Evolutionary conservation across 2,113 vertebrate species (phyloP).

Genomic region (Pycnonotus jocosus): DNA sequence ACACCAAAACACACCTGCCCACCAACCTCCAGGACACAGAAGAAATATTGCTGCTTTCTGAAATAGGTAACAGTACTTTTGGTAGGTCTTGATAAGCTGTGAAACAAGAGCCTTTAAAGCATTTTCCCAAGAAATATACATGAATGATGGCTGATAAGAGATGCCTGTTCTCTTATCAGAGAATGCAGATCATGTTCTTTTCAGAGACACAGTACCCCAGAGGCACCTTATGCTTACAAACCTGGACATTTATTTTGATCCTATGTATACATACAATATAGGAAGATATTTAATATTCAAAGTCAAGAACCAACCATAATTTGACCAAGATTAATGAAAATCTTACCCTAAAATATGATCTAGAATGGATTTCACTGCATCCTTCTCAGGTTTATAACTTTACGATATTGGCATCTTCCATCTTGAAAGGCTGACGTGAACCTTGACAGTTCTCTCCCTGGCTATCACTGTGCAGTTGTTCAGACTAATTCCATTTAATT

Average conservation of each 20-base stretch:
- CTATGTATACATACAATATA: not conserved
- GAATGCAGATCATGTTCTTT: not conserved
- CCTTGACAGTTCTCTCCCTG: not conserved
- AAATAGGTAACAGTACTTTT: not conserved
- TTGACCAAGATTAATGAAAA: not conserved
- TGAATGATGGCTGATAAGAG: not conserved
- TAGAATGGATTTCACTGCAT: not conserved
- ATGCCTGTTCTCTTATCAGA: not conserved
- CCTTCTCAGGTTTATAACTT: not conserved
- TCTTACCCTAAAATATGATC: not conserved
- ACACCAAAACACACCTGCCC: not conserved
- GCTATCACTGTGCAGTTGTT: not conserved
- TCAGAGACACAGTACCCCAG: not conserved
- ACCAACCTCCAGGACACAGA: not conserved
- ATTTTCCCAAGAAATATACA: not conserved
- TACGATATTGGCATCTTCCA: not conserved
- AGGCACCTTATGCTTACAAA: not conserved
- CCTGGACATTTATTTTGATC: not conserved
- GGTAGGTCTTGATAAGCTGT: not conserved
- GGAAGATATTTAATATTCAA: not conserved
- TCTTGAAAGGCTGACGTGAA: not conserved
- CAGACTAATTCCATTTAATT: not conserved
- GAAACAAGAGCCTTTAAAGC: not conserved
- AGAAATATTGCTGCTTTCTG: not conserved
- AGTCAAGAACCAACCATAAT: not conserved